Base-by-base conservation (phyloP, 2,888 invertebrate species). In the Adelphocoris suturalis region DNA sequence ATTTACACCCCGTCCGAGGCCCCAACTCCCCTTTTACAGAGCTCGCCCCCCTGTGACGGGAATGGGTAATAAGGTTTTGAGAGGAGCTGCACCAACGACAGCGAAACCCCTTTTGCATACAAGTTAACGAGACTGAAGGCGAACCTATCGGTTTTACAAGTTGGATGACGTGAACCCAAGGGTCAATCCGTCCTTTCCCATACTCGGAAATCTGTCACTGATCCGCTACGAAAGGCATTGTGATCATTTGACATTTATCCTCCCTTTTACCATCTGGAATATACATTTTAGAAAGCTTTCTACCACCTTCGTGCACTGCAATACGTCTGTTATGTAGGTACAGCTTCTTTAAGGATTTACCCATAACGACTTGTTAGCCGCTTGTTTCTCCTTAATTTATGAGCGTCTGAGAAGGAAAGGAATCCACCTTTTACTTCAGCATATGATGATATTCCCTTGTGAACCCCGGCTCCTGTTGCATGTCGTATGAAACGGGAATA, bases 211-310 rank as follows among this genome's bases (percentile, higher is more conserved):
- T 80, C 80, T 80, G 80, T 80, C 80, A 80, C 11, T 37, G 37
- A 46, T 11, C 75, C n/a, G 75, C 23, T 28, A 12, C 12, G 7
- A 2, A n/a, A 23, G 13, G 80, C 80, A 80, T 80, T 80, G 80
- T 80, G 80, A 80, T 5, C 80, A 80, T 80, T 28, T 80, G 80
- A 80, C 80, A 80, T 80, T 80, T 80, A 80, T 80, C 80, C 13
- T 7, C 80, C 1, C 80, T 80, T 80, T 80, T 80, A 80, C 80
- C 80, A 80, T 80, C 80, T 80, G 80, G 80, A 52, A 37, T 80
- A 37, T 12, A 23, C 80, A 80, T 80, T 80, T 76, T 80, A 80
- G 80, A 80, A 80, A 80, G 80, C 28, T 80, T 80, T 14, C 80
- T 14, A 7, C 13, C 80, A 75, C 75, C 52, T 52, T 16, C 52